Evolutionary conservation across 1,140 invertebrate species (phyloP), one percentile per base, ranked within the genome.

Genomic region (Phthorimaea operculella): DNA sequence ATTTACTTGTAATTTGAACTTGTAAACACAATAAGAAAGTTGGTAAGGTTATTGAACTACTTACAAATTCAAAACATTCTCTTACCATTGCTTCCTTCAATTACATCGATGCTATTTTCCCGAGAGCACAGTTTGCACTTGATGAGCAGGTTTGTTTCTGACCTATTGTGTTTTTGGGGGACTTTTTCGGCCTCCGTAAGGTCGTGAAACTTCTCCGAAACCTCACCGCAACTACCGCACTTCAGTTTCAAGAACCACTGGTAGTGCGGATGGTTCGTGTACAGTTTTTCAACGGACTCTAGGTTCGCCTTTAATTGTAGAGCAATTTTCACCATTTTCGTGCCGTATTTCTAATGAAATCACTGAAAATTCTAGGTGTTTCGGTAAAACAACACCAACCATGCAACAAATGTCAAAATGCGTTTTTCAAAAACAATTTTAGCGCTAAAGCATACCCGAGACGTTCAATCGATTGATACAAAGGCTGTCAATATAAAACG

Each of bases 71-170:
- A 28, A 28, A 28, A 28, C 21, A 28, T 28, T 6, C 21, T 1
- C 68, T 62, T 84, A 90, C 90, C 88, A 74, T 89, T 90, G 21
- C 87, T 89, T 55, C 91, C 89, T 59, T 90, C 87, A 11, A 92
- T 76, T 60, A 92, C 91, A 86, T 93, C 91, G 51, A 97, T 88
- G 50, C 90, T 92, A 71, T 96, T 97, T 74, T 95, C 93, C 36
- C 96, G 86, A 0, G 87, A 87, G 78, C 96, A 98, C 34, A 97
- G 85, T 86, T 97, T 97, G 79, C 96, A 98, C 77, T 97, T 98
- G 34, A 91, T 90, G 2, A 91, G 86, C 53, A 96, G 90, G 79
- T 96, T 93, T 58, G 92, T 90, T 60, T 91, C 86, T 3, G 90
- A 91, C 76, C 91, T 88, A 51, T 93, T 89, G 50, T 90, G 90